Evolutionary conservation across 2,797 vertebrate genomes (phyloP), one percentile per base, ranked within the genome.

Genomic region (Pseudochaenichthys georgianus): DNA sequence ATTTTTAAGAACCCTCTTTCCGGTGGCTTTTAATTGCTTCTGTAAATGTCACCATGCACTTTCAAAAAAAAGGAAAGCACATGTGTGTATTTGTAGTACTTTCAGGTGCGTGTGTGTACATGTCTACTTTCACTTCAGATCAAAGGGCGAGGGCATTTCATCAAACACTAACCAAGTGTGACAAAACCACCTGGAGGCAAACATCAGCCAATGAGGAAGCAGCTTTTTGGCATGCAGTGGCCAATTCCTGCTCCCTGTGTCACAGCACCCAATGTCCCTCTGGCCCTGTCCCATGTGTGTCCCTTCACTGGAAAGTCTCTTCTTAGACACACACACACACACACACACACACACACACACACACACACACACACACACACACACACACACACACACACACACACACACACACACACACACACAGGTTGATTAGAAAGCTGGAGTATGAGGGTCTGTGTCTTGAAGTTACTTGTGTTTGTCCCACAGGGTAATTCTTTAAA

Each of bases 81-180:
- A 48, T 61, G 66, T 47, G 50, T 58, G 52, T 77, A 15, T 63
- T n/a, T 47, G 48, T 50, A 21, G 31, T 60, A 42, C 21, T n/a
- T 60, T 19, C 13, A 0, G 57, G 38, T 52, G 43, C 48, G 19
- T 57, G 66, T 67, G 61, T 34, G 34, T 41, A 46, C 51, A 10
- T 59, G 66, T 23, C 58, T 46, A 61, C 77, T 80, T 66, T 75
- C 15, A 77, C 86, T 71, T 82, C 54, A 82, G 83, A 92, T 89
- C 83, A 88, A 90, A 89, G 81, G 78, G 41, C 70, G 38, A 0
- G 67, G 75, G 58, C 67, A 84, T 88, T 92, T 92, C 83, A 86
- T 88, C 83, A 87, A 82, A 80, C 70, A 64, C 73, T 84, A 90
- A 90, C 80, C 46, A 17, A 86, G 82, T 86, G 85, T 92, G 91